These are phyloP conservation scores for Emberiza fucata DNA, from an alignment of 2,113 vertebrate genomes.

Conservation along the genomic window DNA sequence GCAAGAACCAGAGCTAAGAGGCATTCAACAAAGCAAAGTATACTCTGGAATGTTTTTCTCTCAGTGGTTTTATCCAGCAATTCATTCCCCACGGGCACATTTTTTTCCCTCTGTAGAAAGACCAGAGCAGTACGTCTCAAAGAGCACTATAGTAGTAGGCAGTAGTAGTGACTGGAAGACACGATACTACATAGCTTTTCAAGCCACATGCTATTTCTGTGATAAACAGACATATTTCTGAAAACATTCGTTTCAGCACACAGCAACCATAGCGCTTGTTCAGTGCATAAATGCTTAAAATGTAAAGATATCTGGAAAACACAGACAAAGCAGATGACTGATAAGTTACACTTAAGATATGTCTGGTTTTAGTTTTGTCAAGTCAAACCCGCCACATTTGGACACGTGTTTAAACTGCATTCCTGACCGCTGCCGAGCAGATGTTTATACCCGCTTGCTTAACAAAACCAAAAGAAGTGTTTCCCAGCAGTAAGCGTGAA, in stretches of 20 bases:
- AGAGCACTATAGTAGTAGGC: background rate
- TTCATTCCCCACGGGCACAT: background rate
- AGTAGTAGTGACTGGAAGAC: background rate
- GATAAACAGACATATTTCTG: fast-evolving
- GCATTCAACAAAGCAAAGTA: background rate
- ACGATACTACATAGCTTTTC: background rate
- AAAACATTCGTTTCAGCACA: background rate
- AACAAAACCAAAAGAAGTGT: background rate
- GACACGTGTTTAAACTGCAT: background rate
- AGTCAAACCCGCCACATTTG: background rate
- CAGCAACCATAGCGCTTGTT: background rate
- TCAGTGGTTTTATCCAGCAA: background rate
- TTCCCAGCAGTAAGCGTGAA: fast-evolving
- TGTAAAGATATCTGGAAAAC: background rate
- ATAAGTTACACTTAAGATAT: background rate
- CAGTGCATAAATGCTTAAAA: background rate
- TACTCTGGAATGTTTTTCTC: background rate
- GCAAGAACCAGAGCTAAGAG: background rate
- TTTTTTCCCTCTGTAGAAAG: background rate
- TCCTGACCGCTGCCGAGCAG: background rate
- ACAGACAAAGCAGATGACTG: fast-evolving
- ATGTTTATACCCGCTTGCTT: background rate
- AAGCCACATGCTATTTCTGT: background rate
- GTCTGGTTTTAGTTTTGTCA: background rate
- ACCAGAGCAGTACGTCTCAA: background rate